Base-by-base conservation (phyloP, 2,113 vertebrate genomes). In the Polyodon spathula region DNA sequence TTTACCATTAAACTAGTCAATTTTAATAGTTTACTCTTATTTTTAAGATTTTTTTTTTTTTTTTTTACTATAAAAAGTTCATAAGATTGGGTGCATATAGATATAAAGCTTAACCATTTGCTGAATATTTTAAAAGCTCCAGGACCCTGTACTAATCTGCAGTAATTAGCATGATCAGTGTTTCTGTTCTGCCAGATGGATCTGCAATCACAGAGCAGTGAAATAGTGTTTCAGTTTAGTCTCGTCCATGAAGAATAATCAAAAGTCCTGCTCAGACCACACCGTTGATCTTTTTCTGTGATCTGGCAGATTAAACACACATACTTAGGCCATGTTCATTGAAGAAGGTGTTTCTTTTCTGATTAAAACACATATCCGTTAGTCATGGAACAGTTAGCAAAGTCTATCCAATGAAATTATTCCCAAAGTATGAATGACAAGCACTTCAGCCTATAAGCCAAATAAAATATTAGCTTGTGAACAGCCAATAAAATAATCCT, bases 31-130 rank as follows among this genome's bases (percentile, higher is more conserved):
- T 27, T 27, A 27, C 27, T 27, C 27, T n/a, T n/a, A n/a, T n/a
- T n/a, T n/a, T n/a, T n/a, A 46, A 16, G 15, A 40, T 59, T 58
- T 62, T 61, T 60, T 60, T 43, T 10, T 61, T 56, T 37, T 60
- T 58, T 56, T 38, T 40, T 56, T 16, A 63, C 71, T 67, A 17
- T 54, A 59, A 51, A 51, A 42, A 55, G 66, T 60, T 38, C 66
- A 56, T 40, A 56, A 53, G 43, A 68, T n/a, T n/a, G 40, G 56
- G 59, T 63, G 61, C 63, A 66, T 56, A 64, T 69, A 46, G 46
- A 68, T 64, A 67, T 69, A 63, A 71, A 72, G 48, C 48, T 40
- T 54, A 54, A 44, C 57, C 16, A 56, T 41, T 59, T 60, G 27
- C 27, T 27, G 27, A 27, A 27, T 27, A 3, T 27, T 27, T 27